Percentiles rank a stretch among this genome's conserved stretches.
phyloP scores from a whole-genome alignment of 2,888 invertebrate species.

The Punctoribates punctum region DNA sequence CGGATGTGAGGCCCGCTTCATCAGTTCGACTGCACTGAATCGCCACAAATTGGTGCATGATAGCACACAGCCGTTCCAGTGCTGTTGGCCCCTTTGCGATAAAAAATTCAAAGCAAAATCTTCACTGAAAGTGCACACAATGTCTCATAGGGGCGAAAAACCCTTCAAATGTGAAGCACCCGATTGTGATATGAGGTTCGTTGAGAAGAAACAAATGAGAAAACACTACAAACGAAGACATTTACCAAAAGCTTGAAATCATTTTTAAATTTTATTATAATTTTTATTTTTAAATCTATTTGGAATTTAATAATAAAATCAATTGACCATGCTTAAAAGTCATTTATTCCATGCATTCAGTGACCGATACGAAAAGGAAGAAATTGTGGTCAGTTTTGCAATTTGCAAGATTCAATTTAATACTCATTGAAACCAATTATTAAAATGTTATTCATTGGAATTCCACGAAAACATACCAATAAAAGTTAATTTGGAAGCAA shows the following conservation, averaged over 20 bases:
- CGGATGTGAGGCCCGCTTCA: constrained; percentile 1
- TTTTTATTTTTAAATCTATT: too few relatives aligned
- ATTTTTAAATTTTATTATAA: background rate
- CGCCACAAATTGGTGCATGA: background rate
- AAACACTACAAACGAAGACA: constrained; percentile 18
- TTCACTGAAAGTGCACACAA: background rate
- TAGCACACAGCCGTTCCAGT: background rate
- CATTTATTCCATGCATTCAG: too few relatives aligned
- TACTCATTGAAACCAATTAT: too few relatives aligned
- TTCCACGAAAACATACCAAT: too few relatives aligned
- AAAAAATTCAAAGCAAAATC: background rate
- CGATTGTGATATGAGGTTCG: constrained; percentile 4
- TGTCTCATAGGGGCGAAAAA: background rate
- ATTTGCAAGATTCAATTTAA: too few relatives aligned
- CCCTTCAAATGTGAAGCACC: background rate
- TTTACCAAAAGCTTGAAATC: background rate
- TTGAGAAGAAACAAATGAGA: constrained; percentile 9
- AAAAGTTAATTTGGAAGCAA: too few relatives aligned
- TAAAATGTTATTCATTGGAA: too few relatives aligned
- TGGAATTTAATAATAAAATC: too few relatives aligned
- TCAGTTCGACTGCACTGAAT: background rate
- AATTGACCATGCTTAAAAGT: too few relatives aligned
- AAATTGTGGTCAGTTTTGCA: too few relatives aligned
- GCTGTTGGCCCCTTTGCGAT: background rate
- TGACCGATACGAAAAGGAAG: too few relatives aligned